Conservation (phyloP, 2,113 vertebrate species). For the Herpetotheres cachinnans region DNA sequence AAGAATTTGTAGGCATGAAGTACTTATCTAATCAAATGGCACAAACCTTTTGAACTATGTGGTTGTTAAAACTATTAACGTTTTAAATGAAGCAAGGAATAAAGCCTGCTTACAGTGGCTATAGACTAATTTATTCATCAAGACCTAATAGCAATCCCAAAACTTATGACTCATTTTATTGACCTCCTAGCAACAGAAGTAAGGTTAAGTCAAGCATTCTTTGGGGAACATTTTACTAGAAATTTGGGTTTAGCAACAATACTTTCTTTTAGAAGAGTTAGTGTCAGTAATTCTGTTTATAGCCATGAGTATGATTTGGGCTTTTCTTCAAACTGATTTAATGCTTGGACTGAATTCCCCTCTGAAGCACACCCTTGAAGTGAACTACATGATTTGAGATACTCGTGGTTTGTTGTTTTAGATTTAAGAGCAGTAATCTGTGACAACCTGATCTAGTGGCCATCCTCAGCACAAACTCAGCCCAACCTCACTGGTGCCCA, state of each 20-base stretch:
- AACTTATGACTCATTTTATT: neutral
- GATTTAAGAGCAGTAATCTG: neutral
- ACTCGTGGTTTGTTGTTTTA: neutral
- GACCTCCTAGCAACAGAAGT: neutral
- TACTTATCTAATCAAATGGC: neutral
- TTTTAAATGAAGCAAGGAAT: neutral
- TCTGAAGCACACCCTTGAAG: neutral
- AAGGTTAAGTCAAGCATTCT: neutral
- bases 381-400: neutral
- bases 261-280: neutral
- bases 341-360: neutral
- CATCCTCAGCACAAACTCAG: neutral
- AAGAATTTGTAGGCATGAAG: neutral
- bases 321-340: neutral
- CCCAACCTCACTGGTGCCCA: rapidly evolving
- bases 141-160: neutral
- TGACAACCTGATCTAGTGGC: neutral
- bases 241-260: neutral
- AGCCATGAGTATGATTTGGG: neutral
- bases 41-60: neutral
- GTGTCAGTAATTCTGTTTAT: neutral
- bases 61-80: neutral
- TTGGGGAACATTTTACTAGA: neutral
- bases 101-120: neutral
- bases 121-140: neutral